Conservation (phyloP, 2,888 invertebrate genomes). For the Synergus umbraculus region DNA sequence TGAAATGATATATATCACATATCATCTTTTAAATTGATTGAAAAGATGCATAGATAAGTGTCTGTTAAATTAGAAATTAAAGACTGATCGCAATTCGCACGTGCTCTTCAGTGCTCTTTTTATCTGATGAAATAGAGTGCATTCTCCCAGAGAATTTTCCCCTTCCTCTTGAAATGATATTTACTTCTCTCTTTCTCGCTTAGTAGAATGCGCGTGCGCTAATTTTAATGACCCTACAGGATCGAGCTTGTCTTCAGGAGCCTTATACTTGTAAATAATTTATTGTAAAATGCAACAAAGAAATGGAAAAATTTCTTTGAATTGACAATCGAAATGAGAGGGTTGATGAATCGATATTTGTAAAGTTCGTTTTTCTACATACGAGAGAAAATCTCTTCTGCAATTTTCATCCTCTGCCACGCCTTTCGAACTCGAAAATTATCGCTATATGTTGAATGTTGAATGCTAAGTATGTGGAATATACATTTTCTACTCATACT, state of each 20-base stretch:
- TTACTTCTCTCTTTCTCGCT: constrained; percentile 2
- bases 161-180: not conserved
- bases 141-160: constrained; percentile 20
- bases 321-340: not conserved
- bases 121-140: constrained; percentile 18
- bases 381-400: constrained; percentile 23
- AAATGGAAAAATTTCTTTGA: not conserved
- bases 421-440: constrained; percentile 27
- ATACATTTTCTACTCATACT: constrained; percentile 25
- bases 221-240: constrained; percentile 22
- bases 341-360: not conserved
- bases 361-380: not conserved
- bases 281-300: not conserved
- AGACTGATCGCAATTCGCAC: not conserved
- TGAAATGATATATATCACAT: not conserved
- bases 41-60: not conserved
- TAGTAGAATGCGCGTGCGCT: constrained; percentile 24
- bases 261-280: not conserved
- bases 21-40: not conserved
- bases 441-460: constrained; percentile 29
- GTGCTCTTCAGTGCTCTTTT: constrained; percentile 2
- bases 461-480: constrained; percentile 5
- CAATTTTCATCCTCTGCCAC: constrained; percentile 29
- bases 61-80: constrained; percentile 2
- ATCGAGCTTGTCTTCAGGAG: not conserved